Evolutionary conservation across 2,888 invertebrate genomes (phyloP).

Genomic region (Lepas anatifera): DNA sequence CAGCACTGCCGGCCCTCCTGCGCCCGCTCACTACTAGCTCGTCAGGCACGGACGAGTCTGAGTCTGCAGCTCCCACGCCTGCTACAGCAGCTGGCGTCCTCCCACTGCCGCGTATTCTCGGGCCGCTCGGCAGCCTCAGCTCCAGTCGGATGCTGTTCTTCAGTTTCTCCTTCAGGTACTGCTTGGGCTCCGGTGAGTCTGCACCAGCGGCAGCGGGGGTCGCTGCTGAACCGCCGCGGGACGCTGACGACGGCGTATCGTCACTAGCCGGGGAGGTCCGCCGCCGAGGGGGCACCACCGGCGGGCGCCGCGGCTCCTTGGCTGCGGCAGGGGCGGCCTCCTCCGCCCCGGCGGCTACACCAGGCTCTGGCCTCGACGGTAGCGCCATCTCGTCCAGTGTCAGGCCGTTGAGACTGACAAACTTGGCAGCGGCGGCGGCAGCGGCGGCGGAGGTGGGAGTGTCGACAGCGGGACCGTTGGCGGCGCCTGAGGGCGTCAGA

Average conservation of each 20-base stretch:
- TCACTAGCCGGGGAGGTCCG: neutral
- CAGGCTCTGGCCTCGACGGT: neutral
- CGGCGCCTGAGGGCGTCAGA: neutral
- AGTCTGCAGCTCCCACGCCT: too few species aligned
- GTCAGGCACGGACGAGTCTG: too few species aligned
- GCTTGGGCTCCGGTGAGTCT: slow-evolving; percentile 20
- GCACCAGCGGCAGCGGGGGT: neutral
- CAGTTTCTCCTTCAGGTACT: slow-evolving; percentile 30
- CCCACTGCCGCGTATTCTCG: slow-evolving; percentile 23
- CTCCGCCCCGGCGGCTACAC: neutral
- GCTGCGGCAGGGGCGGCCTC: neutral
- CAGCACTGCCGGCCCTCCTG: slow-evolving; percentile 17
- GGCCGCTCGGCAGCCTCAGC: slow-evolving; percentile 27
- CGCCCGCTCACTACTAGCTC: too few species aligned
- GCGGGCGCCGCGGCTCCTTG: neutral
- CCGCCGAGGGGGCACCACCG: neutral
- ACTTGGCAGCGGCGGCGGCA: neutral
- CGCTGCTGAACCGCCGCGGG: too few species aligned
- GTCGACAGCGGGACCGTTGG: neutral
- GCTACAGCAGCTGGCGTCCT: slow-evolving; percentile 23
- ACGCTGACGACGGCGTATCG: neutral
- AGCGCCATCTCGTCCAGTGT: neutral
- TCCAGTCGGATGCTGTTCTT: slow-evolving; percentile 30
- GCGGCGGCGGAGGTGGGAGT: neutral
- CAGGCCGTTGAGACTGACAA: slow-evolving; percentile 1